Evolutionary conservation across 2,888 invertebrate species (phyloP).

Genomic region (Sericinus montela): DNA sequence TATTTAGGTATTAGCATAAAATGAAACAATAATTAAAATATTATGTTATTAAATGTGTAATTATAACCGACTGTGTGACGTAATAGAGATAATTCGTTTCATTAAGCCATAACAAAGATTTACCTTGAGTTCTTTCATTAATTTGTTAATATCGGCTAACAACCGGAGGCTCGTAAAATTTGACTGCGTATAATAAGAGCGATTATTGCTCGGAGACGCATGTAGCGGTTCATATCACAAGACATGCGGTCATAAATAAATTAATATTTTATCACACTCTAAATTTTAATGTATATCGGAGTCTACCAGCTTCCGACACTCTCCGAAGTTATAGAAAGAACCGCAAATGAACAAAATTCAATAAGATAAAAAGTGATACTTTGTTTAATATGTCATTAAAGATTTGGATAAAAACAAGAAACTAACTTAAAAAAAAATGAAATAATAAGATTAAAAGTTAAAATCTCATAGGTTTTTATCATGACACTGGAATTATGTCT

Average conservation of each 20-base stretch:
- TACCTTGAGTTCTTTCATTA: constrained; percentile 13
- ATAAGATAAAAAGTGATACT: constrained; percentile 58
- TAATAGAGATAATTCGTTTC: constrained; percentile 50
- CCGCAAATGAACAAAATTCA: constrained; percentile 63
- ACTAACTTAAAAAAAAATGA: not conserved
- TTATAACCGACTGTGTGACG: constrained; percentile 40
- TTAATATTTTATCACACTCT: constrained; percentile 72
- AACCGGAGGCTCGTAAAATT: constrained; percentile 74
- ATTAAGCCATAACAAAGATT: constrained; percentile 43
- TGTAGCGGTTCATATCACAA: constrained; percentile 51
- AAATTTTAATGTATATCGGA: constrained; percentile 59
- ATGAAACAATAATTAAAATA: not conserved
- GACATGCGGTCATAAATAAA: constrained; percentile 53
- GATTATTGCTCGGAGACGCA: constrained; percentile 59
- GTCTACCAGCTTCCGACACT: constrained; percentile 42
- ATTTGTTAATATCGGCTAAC: constrained; percentile 63
- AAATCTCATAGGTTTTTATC: not conserved
- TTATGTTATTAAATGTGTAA: constrained; percentile 35
- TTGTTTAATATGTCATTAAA: constrained; percentile 52
- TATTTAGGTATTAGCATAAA: not conserved
- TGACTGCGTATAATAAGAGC: constrained; percentile 74
- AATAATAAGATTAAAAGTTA: not conserved
- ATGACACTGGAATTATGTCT: constrained; percentile 65
- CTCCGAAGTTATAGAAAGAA: constrained; percentile 59
- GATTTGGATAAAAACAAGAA: not conserved